These are phyloP conservation scores for Hirudinaria manillensis DNA, from an alignment of 2,888 invertebrate genomes.

Conservation along the genomic window DNA sequence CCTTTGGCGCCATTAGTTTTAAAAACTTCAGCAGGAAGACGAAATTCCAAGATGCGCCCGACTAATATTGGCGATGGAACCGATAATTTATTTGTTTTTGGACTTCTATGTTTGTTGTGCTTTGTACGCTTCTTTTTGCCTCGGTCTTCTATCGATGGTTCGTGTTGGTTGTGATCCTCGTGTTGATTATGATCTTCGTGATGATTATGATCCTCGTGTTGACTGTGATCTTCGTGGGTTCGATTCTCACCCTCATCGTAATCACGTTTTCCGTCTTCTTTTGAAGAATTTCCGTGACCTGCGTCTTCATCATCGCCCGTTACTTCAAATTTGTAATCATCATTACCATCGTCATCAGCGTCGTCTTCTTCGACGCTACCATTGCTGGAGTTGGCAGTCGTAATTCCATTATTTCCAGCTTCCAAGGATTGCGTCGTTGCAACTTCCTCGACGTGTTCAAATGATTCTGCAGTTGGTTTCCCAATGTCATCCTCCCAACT, in stretches of 20 bases:
- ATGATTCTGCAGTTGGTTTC: too few species aligned
- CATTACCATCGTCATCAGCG: too few species aligned
- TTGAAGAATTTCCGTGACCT: too few species aligned
- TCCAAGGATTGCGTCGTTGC: too few species aligned
- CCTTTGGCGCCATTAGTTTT: not conserved
- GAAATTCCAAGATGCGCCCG: conserved; percentile 3
- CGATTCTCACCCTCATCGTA: not conserved
- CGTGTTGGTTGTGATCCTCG: not conserved
- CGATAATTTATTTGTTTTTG: conserved; percentile 1
- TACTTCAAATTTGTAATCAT: too few species aligned
- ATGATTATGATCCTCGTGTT: not conserved
- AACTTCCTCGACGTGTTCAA: too few species aligned
- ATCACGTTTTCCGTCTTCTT: too few species aligned
- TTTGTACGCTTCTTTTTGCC: not conserved
- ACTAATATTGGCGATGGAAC: not conserved
- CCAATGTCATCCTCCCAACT: too few species aligned
- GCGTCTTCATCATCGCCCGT: too few species aligned
- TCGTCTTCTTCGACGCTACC: too few species aligned
- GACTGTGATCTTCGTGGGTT: not conserved
- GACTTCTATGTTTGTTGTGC: not conserved
- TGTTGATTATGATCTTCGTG: not conserved
- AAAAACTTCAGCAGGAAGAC: not conserved
- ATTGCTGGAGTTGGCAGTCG: too few species aligned
- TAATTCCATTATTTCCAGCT: too few species aligned
- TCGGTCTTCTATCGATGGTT: not conserved